Base-by-base conservation (phyloP, 2,113 vertebrate species). In the Nicator chloris region DNA sequence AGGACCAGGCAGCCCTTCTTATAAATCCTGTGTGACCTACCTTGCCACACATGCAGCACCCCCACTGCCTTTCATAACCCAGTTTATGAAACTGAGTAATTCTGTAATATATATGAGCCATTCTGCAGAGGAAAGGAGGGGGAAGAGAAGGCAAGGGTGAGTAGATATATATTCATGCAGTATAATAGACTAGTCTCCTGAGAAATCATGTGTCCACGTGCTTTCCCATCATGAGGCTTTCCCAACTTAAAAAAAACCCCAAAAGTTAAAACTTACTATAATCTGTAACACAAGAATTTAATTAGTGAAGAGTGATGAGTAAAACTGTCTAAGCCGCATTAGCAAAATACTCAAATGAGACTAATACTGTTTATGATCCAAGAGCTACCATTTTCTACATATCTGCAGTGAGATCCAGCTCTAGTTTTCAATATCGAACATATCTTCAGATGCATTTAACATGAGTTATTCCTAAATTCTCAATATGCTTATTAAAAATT, bases 201-300 rank as follows among this genome's bases (percentile, higher is more conserved):
- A 96, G 93, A 96, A 96, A 96, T 94, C 51, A 88, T 7, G 49
- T 26, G 65, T 68, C 56, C 80, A 71, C 0, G 2, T 96, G 85
- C 75, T 64, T 96, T 89, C 70, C 57, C 66, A 93, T 78, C 86
- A 87, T 66, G 77, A 93, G 42, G 76, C 68, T 94, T 92, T 95
- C 90, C 65, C 83, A 92, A 90, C 92, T 92, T 22, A 57, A 97
- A 94, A 91, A 91, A 93, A 91, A 42, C 30, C 31, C 24, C 70
- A 73, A 85, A 88, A 71, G 57, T 64, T 90, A 84, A 84, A 89
- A 90, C 80, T 92, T 90, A 61, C 78, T 94, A 90, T 96, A 89
- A 97, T 95, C 87, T 90, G 80, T 73, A 97, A 96, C 68, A n/a
- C 84, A 95, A 93, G 92, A 97, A 98, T 97, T 96, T 97, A 97